Percentiles rank a stretch among this genome's conserved stretches.
These are phyloP conservation scores for Peromyscus maniculatus DNA, from an alignment of 2,113 vertebrate genomes.

Conservation along the genomic window DNA sequence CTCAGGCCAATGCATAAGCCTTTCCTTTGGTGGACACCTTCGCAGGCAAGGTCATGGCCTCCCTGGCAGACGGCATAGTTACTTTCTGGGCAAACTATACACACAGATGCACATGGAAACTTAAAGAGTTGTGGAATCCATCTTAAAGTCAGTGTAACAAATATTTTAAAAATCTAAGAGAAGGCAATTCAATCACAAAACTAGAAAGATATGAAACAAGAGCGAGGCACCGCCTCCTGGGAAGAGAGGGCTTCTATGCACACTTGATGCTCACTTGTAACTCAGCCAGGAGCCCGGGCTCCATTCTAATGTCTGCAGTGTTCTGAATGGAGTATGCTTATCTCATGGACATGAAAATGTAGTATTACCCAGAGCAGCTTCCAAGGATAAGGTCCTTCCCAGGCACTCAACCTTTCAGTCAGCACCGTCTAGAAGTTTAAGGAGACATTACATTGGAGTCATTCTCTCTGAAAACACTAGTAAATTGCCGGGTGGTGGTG, in stretches of 20 bases:
- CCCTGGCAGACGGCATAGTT: fast-evolving
- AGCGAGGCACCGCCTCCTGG: neutral
- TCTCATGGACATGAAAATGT: constrained; percentile 21
- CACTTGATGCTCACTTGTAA: neutral
- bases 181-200: neutral
- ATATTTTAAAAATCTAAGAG: neutral
- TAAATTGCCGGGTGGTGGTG: constrained; percentile 20
- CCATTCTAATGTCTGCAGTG: constrained; percentile 28
- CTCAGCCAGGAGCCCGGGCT: neutral
- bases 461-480: constrained; percentile 59
- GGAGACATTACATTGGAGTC: constrained; percentile 28
- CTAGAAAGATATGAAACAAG: neutral
- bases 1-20: fast-evolving
- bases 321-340: constrained; percentile 31
- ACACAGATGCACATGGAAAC: neutral
- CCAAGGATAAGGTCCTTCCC: constrained; percentile 13
- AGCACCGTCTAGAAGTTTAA: constrained; percentile 44
- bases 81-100: neutral
- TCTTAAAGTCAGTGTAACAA: neutral
- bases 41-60: neutral
- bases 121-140: neutral
- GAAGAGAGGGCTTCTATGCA: neutral
- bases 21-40: neutral
- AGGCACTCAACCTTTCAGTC: constrained; percentile 35
- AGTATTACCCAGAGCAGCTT: neutral